Evolutionary conservation across 2,113 vertebrate species (phyloP).

Genomic region (Vidua chalybeata): DNA sequence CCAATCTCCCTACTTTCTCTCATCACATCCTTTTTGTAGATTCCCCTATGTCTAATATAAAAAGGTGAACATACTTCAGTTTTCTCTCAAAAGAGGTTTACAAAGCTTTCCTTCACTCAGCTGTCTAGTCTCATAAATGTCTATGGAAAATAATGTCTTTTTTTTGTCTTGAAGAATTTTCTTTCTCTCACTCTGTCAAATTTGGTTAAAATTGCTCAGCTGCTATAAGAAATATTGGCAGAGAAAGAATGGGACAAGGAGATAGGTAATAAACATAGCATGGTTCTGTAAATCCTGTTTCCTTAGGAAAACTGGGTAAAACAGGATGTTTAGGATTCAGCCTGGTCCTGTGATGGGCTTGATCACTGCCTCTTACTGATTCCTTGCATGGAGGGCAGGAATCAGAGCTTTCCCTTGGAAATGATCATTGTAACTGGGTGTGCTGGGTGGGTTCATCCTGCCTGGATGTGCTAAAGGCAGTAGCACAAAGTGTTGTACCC

Average conservation of each 20-base stretch:
- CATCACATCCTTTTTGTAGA: neutral
- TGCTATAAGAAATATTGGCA: neutral
- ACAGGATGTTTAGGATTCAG: neutral
- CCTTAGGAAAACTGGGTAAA: neutral
- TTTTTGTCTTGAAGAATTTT: conserved; percentile 28
- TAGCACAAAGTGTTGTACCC: neutral
- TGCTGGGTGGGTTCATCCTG: neutral
- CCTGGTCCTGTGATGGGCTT: neutral
- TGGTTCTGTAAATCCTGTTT: neutral
- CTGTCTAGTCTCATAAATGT: conserved; percentile 26
- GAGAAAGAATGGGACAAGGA: neutral
- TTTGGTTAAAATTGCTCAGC: conserved; percentile 15
- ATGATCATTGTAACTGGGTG: neutral
- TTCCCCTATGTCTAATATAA: neutral
- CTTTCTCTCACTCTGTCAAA: conserved; percentile 32
- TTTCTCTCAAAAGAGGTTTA: conserved; percentile 30
- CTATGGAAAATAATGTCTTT: neutral
- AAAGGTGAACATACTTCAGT: neutral
- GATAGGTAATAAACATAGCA: neutral
- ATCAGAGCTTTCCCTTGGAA: neutral
- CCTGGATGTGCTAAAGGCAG: neutral
- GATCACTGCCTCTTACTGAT: neutral
- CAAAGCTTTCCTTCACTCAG: neutral
- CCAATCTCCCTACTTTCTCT: neutral
- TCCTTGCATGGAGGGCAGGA: neutral